Percentiles rank a stretch among this genome's conserved stretches.
Conservation (phyloP, 2,113 vertebrate species). For the Zosterops japonicus region DNA sequence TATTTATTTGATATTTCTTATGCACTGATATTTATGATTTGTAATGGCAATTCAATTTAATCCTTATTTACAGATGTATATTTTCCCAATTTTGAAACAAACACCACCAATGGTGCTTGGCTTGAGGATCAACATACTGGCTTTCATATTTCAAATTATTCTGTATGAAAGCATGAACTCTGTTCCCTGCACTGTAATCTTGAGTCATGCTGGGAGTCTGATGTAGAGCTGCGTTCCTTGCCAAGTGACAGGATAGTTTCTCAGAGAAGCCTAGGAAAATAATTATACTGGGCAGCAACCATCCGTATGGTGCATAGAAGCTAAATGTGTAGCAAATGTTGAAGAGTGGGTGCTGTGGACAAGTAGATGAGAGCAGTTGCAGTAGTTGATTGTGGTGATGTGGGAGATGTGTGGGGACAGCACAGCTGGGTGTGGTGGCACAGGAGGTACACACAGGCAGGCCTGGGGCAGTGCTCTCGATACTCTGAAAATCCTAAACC, state of each 20-base stretch:
- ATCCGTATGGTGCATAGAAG: not conserved
- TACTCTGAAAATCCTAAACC: not conserved
- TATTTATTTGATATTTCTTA: not conserved
- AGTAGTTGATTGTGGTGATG: not conserved
- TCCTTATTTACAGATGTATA: not conserved
- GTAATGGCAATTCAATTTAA: not conserved
- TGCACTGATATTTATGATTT: not conserved
- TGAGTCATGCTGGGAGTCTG: not conserved
- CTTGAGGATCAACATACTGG: not conserved
- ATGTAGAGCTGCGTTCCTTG: not conserved
- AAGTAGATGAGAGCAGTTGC: not conserved
- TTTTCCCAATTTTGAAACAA: not conserved
- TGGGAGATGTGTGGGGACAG: not conserved
- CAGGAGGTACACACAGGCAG: accelerated
- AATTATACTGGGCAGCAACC: not conserved
- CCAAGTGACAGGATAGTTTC: not conserved
- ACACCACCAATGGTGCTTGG: not conserved
- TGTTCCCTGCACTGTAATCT: not conserved
- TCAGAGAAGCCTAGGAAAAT: not conserved
- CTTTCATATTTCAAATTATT: not conserved
- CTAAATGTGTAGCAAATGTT: not conserved
- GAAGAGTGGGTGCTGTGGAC: not conserved
- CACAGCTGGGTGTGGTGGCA: not conserved
- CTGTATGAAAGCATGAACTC: not conserved
- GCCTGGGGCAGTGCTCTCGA: not conserved